A percentile compares a stretch with the other conserved stretches of the same genome.
Conservation (phyloP, 2,113 vertebrate species). For the Chascanopsetta lugubris region DNA sequence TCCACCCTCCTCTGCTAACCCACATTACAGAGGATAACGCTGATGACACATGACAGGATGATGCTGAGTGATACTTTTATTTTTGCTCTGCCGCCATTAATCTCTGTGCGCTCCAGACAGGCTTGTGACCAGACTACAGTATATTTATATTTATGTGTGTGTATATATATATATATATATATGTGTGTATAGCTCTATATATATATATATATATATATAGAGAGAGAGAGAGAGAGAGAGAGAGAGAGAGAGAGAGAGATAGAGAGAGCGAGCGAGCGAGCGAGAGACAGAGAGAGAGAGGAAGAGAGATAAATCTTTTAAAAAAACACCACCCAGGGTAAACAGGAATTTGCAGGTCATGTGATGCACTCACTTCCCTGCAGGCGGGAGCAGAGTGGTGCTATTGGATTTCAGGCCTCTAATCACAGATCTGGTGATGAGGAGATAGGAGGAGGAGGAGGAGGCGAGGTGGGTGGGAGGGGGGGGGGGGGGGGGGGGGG, state of each 20-base stretch:
- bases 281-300: no score
- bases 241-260: no score
- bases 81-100: not conserved
- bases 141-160: no score
- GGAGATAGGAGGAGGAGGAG: slow-evolving; percentile 47
- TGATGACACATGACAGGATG: slow-evolving; percentile 67
- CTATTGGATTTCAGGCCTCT: slow-evolving; percentile 61
- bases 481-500: not conserved
- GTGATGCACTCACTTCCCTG: slow-evolving; percentile 49
- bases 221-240: no score
- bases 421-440: slow-evolving; percentile 58
- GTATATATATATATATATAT: no score
- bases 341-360: slow-evolving; percentile 61
- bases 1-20: slow-evolving; percentile 48
- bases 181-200: no score
- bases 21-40: slow-evolving; percentile 51
- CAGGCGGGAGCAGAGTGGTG: slow-evolving; percentile 10
- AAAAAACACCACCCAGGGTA: slow-evolving; percentile 29
- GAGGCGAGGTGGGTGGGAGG: no score
- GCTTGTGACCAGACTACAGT: slow-evolving; percentile 20
- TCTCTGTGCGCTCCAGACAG: not conserved
- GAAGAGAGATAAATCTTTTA: no score
- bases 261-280: no score
- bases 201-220: no score
- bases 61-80: slow-evolving; percentile 20